Conservation (phyloP, 2,113 vertebrate species). For the Catharus minimus region DNA sequence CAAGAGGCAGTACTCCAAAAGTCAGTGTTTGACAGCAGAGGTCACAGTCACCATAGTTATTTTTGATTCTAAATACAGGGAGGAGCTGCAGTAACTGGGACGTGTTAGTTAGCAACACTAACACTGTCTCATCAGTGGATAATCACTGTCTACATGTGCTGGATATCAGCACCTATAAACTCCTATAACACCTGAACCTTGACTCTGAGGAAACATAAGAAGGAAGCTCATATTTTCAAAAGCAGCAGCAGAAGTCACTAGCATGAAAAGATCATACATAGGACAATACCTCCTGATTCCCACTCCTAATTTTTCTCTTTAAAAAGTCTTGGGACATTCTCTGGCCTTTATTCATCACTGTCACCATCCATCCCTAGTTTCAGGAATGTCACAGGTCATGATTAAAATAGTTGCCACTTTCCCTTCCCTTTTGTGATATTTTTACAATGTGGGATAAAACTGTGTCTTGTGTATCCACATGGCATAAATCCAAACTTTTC, state of each 20-base stretch:
- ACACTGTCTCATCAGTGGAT: background rate
- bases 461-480: background rate
- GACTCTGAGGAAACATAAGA: background rate
- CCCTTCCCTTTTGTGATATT: background rate
- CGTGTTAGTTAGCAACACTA: background rate
- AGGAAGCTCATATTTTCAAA: background rate
- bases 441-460: background rate
- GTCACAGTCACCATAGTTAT: background rate
- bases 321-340: background rate
- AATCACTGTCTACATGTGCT: background rate
- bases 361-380: background rate
- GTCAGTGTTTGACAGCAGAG: background rate
- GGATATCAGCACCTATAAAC: background rate
- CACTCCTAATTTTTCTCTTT: background rate
- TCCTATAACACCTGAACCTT: background rate
- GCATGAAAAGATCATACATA: background rate
- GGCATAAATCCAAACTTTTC: background rate
- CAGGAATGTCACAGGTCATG: background rate
- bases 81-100: background rate
- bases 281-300: background rate
- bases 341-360: background rate
- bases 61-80: background rate
- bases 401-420: background rate
- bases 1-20: background rate
- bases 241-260: background rate